A percentile compares a stretch with the other conserved stretches of the same genome.
These are phyloP conservation scores for Actenoides hombroni DNA, from an alignment of 2,113 vertebrate genomes.

Conservation along the genomic window DNA sequence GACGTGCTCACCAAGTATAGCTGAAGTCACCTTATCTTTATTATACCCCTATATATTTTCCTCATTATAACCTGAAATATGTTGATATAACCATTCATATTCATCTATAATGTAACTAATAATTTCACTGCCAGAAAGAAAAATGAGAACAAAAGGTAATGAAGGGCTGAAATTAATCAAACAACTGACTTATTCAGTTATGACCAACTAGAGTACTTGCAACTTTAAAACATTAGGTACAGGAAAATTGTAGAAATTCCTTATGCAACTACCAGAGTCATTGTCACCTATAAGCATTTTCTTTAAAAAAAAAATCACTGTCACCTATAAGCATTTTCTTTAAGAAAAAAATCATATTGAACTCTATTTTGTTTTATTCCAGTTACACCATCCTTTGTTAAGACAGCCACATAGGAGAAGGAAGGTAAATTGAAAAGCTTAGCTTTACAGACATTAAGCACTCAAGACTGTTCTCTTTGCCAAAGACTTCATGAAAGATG, in stretches of 20 bases:
- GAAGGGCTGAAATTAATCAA: slow-evolving; percentile 59
- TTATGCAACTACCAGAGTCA: not conserved
- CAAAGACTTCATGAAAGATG: not conserved
- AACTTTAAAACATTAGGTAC: not conserved
- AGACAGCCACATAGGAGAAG: not conserved
- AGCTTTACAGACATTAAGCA: not conserved
- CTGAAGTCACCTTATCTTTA: slow-evolving; percentile 57
- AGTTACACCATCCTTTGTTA: not conserved
- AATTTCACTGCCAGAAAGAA: slow-evolving; percentile 47
- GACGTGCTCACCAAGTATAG: slow-evolving; percentile 2
- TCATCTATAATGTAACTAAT: slow-evolving; percentile 39
- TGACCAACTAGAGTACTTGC: not conserved
- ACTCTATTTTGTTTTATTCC: not conserved
- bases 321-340: not conserved
- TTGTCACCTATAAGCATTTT: not conserved
- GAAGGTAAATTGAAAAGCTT: not conserved
- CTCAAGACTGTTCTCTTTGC: not conserved
- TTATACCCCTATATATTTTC: slow-evolving; percentile 52
- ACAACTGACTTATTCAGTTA: slow-evolving; percentile 4
- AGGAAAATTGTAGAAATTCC: not conserved
- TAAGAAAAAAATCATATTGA: not conserved
- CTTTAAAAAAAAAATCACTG: not conserved
- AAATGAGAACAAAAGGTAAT: slow-evolving; percentile 51
- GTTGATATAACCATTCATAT: slow-evolving; percentile 49
- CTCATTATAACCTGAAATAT: slow-evolving; percentile 60